Percentiles rank a stretch among this genome's conserved stretches.
Evolutionary conservation across 2,888 invertebrate species (phyloP).

Genomic region (Pseudanteris insignis): DNA sequence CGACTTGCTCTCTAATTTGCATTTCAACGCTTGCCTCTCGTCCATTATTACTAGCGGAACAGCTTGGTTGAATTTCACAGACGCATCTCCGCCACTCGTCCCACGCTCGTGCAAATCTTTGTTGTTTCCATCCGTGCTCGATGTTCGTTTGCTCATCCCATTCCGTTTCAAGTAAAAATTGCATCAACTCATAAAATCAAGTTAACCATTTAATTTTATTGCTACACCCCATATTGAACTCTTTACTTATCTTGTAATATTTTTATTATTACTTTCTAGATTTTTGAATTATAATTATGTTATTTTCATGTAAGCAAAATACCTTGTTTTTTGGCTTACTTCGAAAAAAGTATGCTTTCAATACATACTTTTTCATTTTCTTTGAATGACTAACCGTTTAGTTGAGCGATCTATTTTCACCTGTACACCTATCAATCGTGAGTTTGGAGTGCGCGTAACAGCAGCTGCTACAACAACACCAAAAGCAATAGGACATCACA

Average conservation of each 20-base stretch:
- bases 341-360: too few relatives aligned
- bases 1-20: constrained; percentile 64
- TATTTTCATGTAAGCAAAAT: too few relatives aligned
- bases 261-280: too few relatives aligned
- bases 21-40: constrained; percentile 65
- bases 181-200: constrained; percentile 37
- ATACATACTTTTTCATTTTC: too few relatives aligned
- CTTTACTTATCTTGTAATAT: background rate
- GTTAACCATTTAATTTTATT: constrained; percentile 27
- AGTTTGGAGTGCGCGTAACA: too few relatives aligned
- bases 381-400: too few relatives aligned
- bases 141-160: constrained; percentile 16
- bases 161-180: constrained; percentile 21
- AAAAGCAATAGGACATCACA: too few relatives aligned
- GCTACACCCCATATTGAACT: constrained; percentile 14
- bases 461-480: too few relatives aligned
- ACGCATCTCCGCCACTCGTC: constrained; percentile 44
- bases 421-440: too few relatives aligned
- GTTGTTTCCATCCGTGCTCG: constrained; percentile 34
- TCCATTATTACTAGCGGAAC: constrained; percentile 64
- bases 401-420: too few relatives aligned
- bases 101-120: constrained; percentile 26
- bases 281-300: too few relatives aligned
- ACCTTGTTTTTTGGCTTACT: too few relatives aligned
- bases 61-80: constrained; percentile 64